phyloP scores from a whole-genome alignment of 2,113 vertebrate species.

The Eublepharis macularius region DNA sequence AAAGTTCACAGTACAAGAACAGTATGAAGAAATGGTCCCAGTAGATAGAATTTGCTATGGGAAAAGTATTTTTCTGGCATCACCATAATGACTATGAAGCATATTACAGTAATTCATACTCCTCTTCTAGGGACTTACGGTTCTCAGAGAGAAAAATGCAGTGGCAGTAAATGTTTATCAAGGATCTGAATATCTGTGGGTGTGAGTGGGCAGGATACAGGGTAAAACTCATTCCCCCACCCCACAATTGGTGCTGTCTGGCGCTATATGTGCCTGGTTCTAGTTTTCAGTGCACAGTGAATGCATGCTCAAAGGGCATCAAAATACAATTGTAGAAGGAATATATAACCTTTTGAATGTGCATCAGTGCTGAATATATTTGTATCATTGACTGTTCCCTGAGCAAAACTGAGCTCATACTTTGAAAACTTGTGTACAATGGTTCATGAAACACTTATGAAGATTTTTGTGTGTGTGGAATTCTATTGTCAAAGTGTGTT shows the following conservation, averaged over 20 bases:
- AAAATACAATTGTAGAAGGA: slow-evolving; percentile 21
- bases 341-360: slow-evolving; percentile 9
- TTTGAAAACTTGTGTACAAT: background rate
- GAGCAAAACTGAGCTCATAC: slow-evolving; percentile 18
- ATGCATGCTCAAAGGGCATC: too few relatives aligned
- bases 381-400: background rate
- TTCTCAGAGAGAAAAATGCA: background rate
- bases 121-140: too few relatives aligned
- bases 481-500: background rate
- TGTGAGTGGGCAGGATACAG: too few relatives aligned
- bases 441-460: background rate
- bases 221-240: too few relatives aligned
- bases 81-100: background rate
- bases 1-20: too few relatives aligned
- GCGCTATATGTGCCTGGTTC: background rate
- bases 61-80: background rate
- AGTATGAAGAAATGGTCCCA: too few relatives aligned
- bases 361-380: background rate
- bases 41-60: background rate
- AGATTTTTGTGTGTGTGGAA: background rate
- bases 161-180: background rate
- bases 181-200: background rate
- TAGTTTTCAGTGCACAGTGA: background rate
- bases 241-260: too few relatives aligned
- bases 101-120: background rate